Base-by-base conservation (phyloP, 2,888 invertebrate species). In the Caenorhabditis sinica region DNA sequence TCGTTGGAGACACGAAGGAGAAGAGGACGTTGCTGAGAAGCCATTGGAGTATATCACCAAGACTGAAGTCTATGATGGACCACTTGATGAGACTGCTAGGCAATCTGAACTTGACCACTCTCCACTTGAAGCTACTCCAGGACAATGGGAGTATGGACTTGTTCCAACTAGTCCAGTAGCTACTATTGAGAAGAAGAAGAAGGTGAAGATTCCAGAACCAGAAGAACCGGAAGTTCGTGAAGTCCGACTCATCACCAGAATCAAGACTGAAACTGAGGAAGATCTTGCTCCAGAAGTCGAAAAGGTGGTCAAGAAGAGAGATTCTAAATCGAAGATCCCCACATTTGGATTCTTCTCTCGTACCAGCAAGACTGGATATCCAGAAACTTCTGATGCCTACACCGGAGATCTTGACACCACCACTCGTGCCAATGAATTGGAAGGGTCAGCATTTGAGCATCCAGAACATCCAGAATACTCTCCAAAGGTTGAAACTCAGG, bases 1-100 rank as follows among this genome's bases (percentile, higher is more conserved):
- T 13, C 45, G 87, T 11, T 69, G 66, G 58, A 61, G 84, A 0
- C 87, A 87, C 45, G 86, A 86, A 30, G 87, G 86, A 20, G 86
- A 87, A 11, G 87, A 86, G 69, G 87, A 86, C 11, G 79, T 68
- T 11, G 81, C 82, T 30, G 84, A 86, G 20, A 82, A 82, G 43
- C 84, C 87, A 51, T 82, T 71, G 43, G 49, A 58, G 13, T 87
- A 86, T 49, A 61, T 49, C 4, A 66, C 28, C 15, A 82, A 30
- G 71, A 80, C 36, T 71, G 82, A 11, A 74, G 86, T 13, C 49
- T 75, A 86, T 61, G 87, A 86, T 0, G 87, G 87, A 40, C 81
- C 75, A 40, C 58, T 86, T 3, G 83, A 83, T 17, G 80, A 81
- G 4, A 77, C 45, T 36, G 9, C 15, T 43, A 69, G 81, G 9